phyloP scores from a whole-genome alignment of 2,797 vertebrate genomes.

The Kryptolebias ocellatus region DNA sequence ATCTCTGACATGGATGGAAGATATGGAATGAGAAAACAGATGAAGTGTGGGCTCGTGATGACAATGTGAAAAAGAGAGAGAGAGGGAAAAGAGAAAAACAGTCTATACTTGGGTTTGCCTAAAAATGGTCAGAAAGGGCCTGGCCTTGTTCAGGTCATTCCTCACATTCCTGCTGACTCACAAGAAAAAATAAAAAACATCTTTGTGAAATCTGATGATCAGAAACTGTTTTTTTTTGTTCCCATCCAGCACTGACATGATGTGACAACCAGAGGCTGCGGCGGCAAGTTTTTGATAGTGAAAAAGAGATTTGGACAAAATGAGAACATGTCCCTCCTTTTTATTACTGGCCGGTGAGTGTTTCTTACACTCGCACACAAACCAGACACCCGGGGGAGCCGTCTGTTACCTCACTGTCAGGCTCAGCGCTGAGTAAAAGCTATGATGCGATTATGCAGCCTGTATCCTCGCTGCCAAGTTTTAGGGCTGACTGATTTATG shows the following conservation, averaged over 20 bases:
- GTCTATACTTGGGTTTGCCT: conserved; percentile 65
- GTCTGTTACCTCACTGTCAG: conserved; percentile 48
- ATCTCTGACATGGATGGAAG: conserved; percentile 41
- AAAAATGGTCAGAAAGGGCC: conserved; percentile 79
- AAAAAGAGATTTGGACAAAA: conserved; percentile 2
- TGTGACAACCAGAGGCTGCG: not conserved
- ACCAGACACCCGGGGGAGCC: conserved; percentile 34
- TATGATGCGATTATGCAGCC: conserved; percentile 48
- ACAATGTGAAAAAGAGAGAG: conserved; percentile 27
- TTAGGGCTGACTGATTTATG: conserved; percentile 51
- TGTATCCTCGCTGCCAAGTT: conserved; percentile 44
- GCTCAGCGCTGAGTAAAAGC: conserved; percentile 42
- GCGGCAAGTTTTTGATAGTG: conserved; percentile 13
- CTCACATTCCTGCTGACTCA: conserved; percentile 83
- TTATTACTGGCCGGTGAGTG: not conserved
- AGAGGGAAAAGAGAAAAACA: conserved; percentile 40
- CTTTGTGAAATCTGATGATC: conserved; percentile 36
- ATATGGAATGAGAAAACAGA: conserved; percentile 34
- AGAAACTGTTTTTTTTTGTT: conserved; percentile 33
- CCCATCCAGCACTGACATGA: conserved; percentile 31
- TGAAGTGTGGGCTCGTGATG: conserved; percentile 24
- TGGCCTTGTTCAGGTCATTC: conserved; percentile 71
- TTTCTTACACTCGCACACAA: conserved; percentile 15
- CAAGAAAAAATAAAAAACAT: conserved; percentile 57
- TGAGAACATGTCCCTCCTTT: not conserved